phyloP scores from a whole-genome alignment of 2,113 vertebrate genomes.

The Chelonoidis abingdonii region DNA sequence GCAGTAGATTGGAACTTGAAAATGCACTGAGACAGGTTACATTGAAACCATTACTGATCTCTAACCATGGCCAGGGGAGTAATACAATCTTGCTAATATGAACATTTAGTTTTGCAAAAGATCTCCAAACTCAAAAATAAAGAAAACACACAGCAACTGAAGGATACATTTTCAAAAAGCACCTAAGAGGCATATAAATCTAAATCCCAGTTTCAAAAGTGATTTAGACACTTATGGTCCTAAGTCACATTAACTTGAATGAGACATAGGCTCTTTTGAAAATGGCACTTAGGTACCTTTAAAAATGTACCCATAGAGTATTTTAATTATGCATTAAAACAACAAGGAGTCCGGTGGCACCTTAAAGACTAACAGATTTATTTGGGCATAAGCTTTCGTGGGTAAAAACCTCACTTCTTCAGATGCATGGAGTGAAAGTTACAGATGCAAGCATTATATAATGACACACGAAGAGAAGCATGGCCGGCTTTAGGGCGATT shows the following conservation, averaged over 20 bases:
- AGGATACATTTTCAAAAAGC: neutral
- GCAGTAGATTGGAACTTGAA: neutral
- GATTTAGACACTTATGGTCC: neutral
- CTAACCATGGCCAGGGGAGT: neutral
- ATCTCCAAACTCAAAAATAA: neutral
- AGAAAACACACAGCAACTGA: neutral
- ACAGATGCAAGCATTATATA: too few relatives aligned
- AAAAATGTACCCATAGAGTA: neutral
- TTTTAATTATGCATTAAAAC: neutral
- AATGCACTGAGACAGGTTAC: neutral
- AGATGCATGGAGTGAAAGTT: too few relatives aligned
- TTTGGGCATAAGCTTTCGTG: too few relatives aligned
- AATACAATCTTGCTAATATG: neutral
- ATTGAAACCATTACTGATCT: neutral
- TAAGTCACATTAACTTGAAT: neutral
- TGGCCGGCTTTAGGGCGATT: too few relatives aligned
- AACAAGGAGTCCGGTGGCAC: too few relatives aligned
- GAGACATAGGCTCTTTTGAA: fast-evolving
- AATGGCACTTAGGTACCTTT: neutral
- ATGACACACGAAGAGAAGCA: too few relatives aligned
- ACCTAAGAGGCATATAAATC: neutral
- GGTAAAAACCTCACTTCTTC: too few relatives aligned
- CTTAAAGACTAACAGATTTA: too few relatives aligned
- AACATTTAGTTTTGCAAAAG: neutral
- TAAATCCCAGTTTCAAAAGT: neutral